Evolutionary conservation across 1,140 invertebrate genomes (phyloP).

Genomic region (Orchestia grillus): DNA sequence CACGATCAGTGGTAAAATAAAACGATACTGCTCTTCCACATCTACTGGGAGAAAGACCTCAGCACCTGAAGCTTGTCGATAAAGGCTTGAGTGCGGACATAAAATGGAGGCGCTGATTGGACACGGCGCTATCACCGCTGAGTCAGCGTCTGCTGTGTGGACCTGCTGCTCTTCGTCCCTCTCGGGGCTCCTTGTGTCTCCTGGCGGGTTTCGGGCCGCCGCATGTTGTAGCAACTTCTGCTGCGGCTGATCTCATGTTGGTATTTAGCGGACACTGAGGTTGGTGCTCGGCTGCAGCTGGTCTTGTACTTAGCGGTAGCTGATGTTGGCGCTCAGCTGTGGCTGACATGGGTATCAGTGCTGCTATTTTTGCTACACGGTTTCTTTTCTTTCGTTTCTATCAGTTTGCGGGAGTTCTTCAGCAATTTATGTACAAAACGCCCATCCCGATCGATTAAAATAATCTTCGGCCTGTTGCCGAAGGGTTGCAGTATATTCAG

Average conservation of each 20-base stretch:
- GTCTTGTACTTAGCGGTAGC: not conserved
- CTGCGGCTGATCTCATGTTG: too few species aligned
- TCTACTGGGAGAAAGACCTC: not conserved
- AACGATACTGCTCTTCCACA: not conserved
- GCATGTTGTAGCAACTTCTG: too few species aligned
- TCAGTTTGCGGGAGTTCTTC: not conserved
- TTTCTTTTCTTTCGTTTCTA: not conserved
- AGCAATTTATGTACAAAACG: too few species aligned
- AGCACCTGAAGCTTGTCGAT: not conserved
- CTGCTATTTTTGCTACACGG: too few species aligned
- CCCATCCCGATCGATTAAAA: too few species aligned
- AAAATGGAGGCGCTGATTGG: not conserved
- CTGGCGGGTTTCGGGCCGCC: too few species aligned
- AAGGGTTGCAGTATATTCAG: not conserved
- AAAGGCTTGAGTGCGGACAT: not conserved
- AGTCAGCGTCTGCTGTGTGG: not conserved
- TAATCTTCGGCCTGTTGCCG: too few species aligned
- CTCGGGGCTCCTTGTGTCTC: not conserved
- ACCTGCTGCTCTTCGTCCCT: not conserved
- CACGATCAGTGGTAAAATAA: not conserved
- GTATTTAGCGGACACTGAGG: too few species aligned
- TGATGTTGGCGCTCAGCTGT: too few species aligned
- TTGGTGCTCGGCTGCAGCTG: not conserved
- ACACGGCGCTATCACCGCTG: not conserved
- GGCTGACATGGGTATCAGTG: too few species aligned